Evolutionary conservation across 2,797 vertebrate genomes (phyloP).

Genomic region (Lindbergichthys nudifrons): DNA sequence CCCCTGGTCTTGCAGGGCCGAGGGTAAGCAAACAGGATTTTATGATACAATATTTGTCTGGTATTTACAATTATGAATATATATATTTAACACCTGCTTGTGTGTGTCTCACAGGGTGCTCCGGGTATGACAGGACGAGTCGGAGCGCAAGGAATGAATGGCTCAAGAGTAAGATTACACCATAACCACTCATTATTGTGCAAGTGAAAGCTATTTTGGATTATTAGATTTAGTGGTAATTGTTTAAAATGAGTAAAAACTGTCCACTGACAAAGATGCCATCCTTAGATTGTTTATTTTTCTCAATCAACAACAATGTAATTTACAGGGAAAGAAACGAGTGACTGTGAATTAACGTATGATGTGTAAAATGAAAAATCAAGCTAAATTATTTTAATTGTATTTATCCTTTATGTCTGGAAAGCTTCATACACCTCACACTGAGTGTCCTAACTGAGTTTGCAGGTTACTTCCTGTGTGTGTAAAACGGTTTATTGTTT

Average conservation of each 20-base stretch:
- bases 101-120: slow-evolving; percentile 80
- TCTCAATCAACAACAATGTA: neutral
- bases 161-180: slow-evolving; percentile 86
- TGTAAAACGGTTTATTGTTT: slow-evolving; percentile 23
- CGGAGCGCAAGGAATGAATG: slow-evolving; percentile 86
- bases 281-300: neutral
- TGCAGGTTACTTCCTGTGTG: neutral
- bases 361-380: neutral
- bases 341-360: neutral
- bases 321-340: neutral
- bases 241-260: neutral
- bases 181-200: neutral
- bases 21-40: slow-evolving; percentile 63
- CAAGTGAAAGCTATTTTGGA: neutral
- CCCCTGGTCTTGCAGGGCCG: slow-evolving; percentile 72
- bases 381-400: neutral
- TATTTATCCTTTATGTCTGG: neutral
- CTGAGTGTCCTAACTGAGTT: neutral
- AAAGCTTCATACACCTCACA: neutral
- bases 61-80: neutral
- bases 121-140: slow-evolving; percentile 82
- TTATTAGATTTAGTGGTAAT: neutral
- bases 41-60: neutral
- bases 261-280: neutral
- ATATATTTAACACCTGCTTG: neutral